These are phyloP conservation scores for Blastobasis lacticolella DNA, from an alignment of 2,888 invertebrate genomes.

Conservation along the genomic window DNA sequence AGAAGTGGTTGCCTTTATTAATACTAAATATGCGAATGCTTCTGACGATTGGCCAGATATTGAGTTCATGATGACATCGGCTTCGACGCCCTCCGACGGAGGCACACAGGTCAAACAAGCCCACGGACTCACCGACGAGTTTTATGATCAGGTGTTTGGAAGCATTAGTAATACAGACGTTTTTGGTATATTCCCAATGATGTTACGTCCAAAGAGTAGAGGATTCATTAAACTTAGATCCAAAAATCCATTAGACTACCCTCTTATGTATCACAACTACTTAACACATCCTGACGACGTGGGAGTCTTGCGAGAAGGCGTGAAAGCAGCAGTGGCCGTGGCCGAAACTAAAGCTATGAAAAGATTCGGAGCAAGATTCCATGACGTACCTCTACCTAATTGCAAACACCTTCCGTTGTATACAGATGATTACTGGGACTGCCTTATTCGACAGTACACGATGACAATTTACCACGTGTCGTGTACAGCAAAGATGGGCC, in stretches of 20 bases:
- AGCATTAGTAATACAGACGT: conserved; percentile 83
- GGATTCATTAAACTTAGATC: conserved; percentile 85
- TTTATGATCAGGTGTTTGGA: conserved; percentile 83
- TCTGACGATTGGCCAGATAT: conserved; percentile 94
- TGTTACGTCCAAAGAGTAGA: conserved; percentile 89
- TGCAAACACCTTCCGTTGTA: conserved; percentile 85
- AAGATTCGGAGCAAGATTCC: conserved; percentile 84
- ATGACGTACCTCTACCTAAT: conserved; percentile 83
- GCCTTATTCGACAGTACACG: conserved; percentile 86
- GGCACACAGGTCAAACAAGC: conserved; percentile 86
- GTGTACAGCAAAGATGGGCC: conserved; percentile 90
- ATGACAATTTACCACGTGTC: conserved; percentile 92
- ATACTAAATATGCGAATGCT: conserved; percentile 90
- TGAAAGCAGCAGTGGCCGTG: conserved; percentile 87
- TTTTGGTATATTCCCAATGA: conserved; percentile 90
- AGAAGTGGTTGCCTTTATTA: conserved; percentile 91
- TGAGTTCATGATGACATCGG: conserved; percentile 91
- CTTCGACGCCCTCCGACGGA: conserved; percentile 88
- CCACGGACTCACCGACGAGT: conserved; percentile 86
- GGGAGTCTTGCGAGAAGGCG: conserved; percentile 86
- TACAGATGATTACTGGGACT: conserved; percentile 92
- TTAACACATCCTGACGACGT: conserved; percentile 90
- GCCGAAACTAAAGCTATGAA: conserved; percentile 86
- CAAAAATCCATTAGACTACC: conserved; percentile 84
- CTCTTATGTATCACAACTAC: conserved; percentile 93